Percentiles rank a stretch among this genome's conserved stretches.
These are phyloP conservation scores for Talpa occidentalis DNA, from an alignment of 2,113 vertebrate species.

Conservation along the genomic window DNA sequence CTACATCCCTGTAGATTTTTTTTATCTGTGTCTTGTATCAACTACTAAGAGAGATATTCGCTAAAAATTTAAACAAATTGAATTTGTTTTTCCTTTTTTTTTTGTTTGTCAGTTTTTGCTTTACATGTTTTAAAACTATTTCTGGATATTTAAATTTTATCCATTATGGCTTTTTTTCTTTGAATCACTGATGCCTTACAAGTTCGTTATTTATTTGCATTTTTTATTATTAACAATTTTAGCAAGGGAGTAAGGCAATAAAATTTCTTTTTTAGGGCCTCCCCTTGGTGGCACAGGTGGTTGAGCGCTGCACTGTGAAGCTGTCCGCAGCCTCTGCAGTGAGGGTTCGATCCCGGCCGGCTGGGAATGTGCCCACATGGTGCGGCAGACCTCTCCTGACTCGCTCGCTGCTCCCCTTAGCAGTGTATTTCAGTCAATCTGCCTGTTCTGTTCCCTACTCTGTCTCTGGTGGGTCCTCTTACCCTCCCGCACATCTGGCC, in stretches of 20 bases:
- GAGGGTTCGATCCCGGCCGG: too few species aligned
- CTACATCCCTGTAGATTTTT: not conserved
- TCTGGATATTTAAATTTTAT: not conserved
- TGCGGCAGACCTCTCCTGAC: too few species aligned
- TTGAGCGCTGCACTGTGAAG: too few species aligned
- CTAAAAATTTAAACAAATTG: not conserved
- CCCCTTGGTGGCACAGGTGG: too few species aligned
- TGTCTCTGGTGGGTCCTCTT: too few species aligned
- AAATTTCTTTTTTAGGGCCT: not conserved
- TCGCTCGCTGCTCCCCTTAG: too few species aligned
- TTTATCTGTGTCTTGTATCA: not conserved
- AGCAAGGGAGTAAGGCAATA: not conserved
- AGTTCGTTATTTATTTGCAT: not conserved
- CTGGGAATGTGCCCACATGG: too few species aligned
- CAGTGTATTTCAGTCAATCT: too few species aligned
- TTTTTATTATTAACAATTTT: constrained; percentile 7
- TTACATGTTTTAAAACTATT: not conserved
- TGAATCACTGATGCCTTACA: constrained; percentile 12
- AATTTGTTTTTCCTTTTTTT: not conserved
- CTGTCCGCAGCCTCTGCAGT: too few species aligned
- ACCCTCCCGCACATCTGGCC: too few species aligned
- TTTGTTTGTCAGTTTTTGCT: constrained; percentile 8
- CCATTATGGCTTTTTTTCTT: constrained; percentile 47
- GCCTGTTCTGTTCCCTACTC: too few species aligned
- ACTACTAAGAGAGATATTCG: not conserved